phyloP scores from a whole-genome alignment of 2,113 vertebrate species.

The Pipa parva region DNA sequence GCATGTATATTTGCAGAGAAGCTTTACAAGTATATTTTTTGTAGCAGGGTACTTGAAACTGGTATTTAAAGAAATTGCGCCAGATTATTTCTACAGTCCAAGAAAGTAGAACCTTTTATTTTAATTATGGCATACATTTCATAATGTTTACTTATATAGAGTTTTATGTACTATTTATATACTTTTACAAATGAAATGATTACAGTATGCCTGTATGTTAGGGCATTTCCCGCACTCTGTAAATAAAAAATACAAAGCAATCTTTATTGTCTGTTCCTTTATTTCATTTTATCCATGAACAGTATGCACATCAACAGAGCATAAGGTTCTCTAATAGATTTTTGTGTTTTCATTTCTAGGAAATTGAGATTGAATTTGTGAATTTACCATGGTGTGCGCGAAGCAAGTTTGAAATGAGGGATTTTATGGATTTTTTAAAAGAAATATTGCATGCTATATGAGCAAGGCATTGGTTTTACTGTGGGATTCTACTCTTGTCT shows the following conservation, averaged over 20 bases:
- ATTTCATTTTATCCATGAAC: too few relatives aligned
- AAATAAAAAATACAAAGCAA: slow-evolving; percentile 65
- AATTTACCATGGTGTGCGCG: too few relatives aligned
- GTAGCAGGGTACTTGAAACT: slow-evolving; percentile 60
- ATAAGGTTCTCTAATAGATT: too few relatives aligned
- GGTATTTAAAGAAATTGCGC: slow-evolving; percentile 61
- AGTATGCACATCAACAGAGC: too few relatives aligned
- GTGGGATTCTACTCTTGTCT: too few relatives aligned
- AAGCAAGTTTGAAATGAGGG: too few relatives aligned
- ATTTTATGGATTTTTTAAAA: too few relatives aligned
- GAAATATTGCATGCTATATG: too few relatives aligned
- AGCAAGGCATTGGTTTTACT: too few relatives aligned
- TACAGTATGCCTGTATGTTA: slow-evolving; percentile 55
- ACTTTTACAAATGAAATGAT: slow-evolving; percentile 61
- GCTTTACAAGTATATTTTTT: slow-evolving; percentile 56
- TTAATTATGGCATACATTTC: slow-evolving; percentile 52
- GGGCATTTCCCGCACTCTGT: slow-evolving; percentile 54
- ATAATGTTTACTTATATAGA: slow-evolving; percentile 65
- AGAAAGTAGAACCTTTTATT: slow-evolving; percentile 59
- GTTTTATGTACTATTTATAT: slow-evolving; percentile 71
- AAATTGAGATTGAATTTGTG: too few relatives aligned
- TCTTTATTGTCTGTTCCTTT: not conserved
- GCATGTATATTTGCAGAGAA: slow-evolving; percentile 60
- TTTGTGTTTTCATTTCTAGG: too few relatives aligned
- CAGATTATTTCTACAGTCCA: slow-evolving; percentile 54